Base-by-base conservation (phyloP, 2,113 vertebrate genomes). In the Falco punctatus region DNA sequence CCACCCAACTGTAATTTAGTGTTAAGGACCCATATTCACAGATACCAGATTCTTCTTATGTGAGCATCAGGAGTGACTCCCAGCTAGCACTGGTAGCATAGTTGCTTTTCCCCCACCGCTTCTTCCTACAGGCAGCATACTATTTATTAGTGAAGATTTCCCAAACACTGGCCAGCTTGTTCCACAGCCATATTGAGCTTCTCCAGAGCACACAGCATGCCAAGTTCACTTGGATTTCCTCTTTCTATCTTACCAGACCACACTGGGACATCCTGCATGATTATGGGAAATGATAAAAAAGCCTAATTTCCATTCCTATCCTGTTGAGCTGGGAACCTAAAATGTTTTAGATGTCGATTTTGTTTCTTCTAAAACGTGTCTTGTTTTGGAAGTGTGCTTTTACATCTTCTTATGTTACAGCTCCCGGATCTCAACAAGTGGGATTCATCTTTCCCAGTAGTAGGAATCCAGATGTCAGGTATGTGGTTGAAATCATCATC, bases 51-150 rank as follows among this genome's bases (percentile, higher is more conserved):
- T 85, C 74, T 42, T 58, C 24, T 32, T 55, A 0, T 2, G 3
- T 55, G 58, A 86, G 13, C 24, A 82, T 40, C 62, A 61, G 28
- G 28, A 85, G 27, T 17, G 79, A 57, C 15, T 81, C 7, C 74
- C 32, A 55, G 6, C 5, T 54, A 52, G 0, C 22, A 30, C 1
- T 27, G 51, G 20, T 4, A 15, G 1, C 2, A 11, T 8, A 5
- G 11, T 3, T 70, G 4, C 9, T 15, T 52, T 86, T 77, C n/a
- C 30, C 3, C 3, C 14, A 46, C 5, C 46, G 13, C 2, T 75
- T 52, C 15, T 80, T 67, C 20, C n/a, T 58, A 18, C 4, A 57
- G 49, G 42, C 8, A 75, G n/a, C 10, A n/a, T 8, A 9, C 1
- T 82, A 5, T 54, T 69, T 58, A 16, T 81, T n/a, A n/a, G 10